phyloP scores from a whole-genome alignment of 1,140 invertebrate species.

The Telenomus remus region DNA sequence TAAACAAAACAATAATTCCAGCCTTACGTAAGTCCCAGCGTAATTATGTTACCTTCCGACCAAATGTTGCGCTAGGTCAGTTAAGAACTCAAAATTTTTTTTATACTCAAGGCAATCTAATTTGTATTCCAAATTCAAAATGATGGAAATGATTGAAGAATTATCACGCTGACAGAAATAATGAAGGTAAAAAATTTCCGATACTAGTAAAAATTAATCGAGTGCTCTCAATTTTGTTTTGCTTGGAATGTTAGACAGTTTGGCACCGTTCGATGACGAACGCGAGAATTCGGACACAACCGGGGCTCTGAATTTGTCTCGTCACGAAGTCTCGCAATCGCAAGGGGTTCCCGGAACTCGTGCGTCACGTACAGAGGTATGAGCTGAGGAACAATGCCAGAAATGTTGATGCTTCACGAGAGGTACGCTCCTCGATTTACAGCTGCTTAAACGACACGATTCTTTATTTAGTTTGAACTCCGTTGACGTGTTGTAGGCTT shows the following conservation, averaged over 20 bases:
- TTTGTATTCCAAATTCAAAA: too few species aligned
- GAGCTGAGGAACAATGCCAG: slow-evolving; percentile 51
- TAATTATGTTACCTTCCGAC: too few species aligned
- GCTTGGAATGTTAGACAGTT: slow-evolving; percentile 32
- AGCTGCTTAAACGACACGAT: slow-evolving; percentile 47
- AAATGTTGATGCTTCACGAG: slow-evolving; percentile 41
- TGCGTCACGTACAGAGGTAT: slow-evolving; percentile 39
- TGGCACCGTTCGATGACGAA: slow-evolving; percentile 14
- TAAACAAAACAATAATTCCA: too few species aligned
- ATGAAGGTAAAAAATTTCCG: neutral
- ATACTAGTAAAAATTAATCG: neutral
- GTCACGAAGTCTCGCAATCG: slow-evolving; percentile 46
- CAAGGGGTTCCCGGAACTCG: slow-evolving; percentile 48
- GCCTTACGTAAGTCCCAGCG: too few species aligned
- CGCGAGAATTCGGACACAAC: slow-evolving; percentile 21
- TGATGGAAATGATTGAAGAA: too few species aligned
- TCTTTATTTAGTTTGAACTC: slow-evolving; percentile 54
- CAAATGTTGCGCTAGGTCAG: too few species aligned
- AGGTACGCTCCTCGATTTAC: slow-evolving; percentile 33
- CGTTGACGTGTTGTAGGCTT: slow-evolving; percentile 15
- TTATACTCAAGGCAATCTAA: too few species aligned
- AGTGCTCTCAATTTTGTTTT: slow-evolving; percentile 11
- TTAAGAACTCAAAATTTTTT: too few species aligned
- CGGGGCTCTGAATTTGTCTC: slow-evolving; percentile 39
- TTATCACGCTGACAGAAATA: neutral